A percentile compares a stretch with the other conserved stretches of the same genome.
Evolutionary conservation across 2,888 invertebrate species (phyloP).

Genomic region (Pristionchus mayeri): DNA sequence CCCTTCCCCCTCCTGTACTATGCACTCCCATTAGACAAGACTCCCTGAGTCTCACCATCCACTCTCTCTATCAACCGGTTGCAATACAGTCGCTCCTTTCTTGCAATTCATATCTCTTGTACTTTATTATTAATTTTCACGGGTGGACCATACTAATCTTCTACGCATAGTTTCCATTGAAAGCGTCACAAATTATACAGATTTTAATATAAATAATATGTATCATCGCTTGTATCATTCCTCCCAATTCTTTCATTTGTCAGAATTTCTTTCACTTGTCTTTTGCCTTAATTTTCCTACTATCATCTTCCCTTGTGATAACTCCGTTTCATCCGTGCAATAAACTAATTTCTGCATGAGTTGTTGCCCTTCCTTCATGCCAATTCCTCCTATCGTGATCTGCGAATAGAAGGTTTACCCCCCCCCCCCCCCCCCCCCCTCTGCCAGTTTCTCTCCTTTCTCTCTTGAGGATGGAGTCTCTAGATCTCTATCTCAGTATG

Average conservation of each 20-base stretch:
- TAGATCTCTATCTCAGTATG: not conserved
- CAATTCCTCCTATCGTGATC: not conserved
- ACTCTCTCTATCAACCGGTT: not conserved
- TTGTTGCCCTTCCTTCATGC: not conserved
- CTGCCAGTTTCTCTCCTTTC: not conserved
- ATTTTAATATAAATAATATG: not conserved
- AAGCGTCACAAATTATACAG: not conserved
- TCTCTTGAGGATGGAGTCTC: constrained; percentile 1
- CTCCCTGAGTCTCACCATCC: not conserved
- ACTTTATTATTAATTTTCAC: constrained; percentile 25
- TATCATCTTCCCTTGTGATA: constrained; percentile 9
- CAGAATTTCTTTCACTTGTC: constrained; percentile 33
- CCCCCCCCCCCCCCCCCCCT: too few species aligned
- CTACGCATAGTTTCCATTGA: constrained; percentile 21
- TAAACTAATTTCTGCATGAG: constrained; percentile 19
- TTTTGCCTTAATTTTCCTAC: constrained; percentile 5
- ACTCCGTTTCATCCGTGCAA: not conserved
- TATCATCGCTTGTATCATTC: constrained; percentile 1
- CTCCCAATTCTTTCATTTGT: constrained; percentile 9
- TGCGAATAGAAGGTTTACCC: not conserved
- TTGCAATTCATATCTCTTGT: constrained; percentile 29
- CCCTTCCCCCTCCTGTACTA: not conserved
- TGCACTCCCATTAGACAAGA: not conserved
- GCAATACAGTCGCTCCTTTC: constrained; percentile 7
- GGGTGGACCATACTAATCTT: constrained; percentile 32